Conservation (phyloP, 2,888 invertebrate species). For the Crematogaster levior region DNA sequence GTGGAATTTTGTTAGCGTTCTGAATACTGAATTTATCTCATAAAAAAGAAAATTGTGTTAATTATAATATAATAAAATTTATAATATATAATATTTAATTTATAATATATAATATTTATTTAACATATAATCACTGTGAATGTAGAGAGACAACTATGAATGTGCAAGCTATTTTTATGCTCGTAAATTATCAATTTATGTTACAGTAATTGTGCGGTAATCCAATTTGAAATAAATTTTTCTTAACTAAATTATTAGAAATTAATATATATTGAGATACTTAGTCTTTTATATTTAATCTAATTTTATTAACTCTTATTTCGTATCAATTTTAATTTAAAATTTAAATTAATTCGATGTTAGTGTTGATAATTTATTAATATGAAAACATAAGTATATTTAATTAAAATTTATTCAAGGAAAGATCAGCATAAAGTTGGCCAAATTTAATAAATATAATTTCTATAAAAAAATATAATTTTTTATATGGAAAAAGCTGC, state of each 20-base stretch:
- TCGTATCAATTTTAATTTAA: background rate
- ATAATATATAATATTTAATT: too few relatives aligned
- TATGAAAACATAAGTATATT: background rate
- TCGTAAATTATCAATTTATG: background rate
- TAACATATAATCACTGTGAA: background rate
- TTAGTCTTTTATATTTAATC: background rate
- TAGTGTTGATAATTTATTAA: background rate
- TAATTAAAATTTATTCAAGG: background rate
- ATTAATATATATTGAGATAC: background rate
- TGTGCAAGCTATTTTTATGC: background rate
- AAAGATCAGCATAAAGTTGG: background rate
- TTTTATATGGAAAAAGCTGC: background rate
- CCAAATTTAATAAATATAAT: background rate
- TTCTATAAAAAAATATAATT: background rate
- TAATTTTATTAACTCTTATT: background rate
- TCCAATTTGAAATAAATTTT: background rate
- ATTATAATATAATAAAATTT: background rate
- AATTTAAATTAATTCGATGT: background rate
- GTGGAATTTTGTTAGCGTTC: constrained; percentile 27
- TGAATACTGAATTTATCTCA: constrained; percentile 1
- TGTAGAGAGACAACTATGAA: too few relatives aligned
- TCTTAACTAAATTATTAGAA: background rate
- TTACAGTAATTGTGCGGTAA: background rate
- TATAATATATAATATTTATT: too few relatives aligned
- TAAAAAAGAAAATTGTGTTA: background rate